A percentile compares a stretch with the other conserved stretches of the same genome.
Evolutionary conservation across 2,113 vertebrate genomes (phyloP).

Genomic region (Nothobranchius furzeri): DNA sequence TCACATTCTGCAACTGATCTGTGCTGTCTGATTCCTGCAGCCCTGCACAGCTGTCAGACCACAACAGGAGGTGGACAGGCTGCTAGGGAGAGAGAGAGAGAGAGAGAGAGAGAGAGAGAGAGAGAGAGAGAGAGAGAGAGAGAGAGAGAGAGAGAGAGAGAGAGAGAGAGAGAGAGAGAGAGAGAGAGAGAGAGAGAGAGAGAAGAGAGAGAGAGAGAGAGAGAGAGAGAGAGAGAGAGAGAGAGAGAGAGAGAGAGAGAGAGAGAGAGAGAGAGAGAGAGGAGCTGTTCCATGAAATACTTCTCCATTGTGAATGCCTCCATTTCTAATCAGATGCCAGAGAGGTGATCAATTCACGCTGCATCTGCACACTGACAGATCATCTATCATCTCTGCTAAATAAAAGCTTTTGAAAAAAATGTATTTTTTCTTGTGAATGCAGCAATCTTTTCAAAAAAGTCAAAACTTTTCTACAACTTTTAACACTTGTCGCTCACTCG

Average conservation of each 20-base stretch:
- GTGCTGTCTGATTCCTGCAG: conserved; percentile 74
- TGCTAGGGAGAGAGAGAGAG: conserved; percentile 14
- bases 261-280: no score
- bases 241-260: no score
- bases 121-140: no score
- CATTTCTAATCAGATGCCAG: conserved; percentile 49
- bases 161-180: not conserved
- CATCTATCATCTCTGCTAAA: conserved; percentile 38
- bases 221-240: conserved; percentile 1
- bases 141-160: no score
- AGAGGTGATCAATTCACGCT: conserved; percentile 41
- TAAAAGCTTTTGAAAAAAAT: conserved; percentile 29
- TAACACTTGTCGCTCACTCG: conserved; percentile 12
- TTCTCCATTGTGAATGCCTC: conserved; percentile 43
- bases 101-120: not conserved
- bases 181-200: not conserved
- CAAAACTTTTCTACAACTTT: conserved; percentile 29
- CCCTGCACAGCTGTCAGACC: conserved; percentile 76
- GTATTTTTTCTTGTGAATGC: conserved; percentile 30
- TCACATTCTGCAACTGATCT: conserved; percentile 78
- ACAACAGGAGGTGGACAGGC: conserved; percentile 44
- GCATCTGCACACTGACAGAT: conserved; percentile 46
- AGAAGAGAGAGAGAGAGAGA: no score
- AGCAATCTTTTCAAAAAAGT: conserved; percentile 11
- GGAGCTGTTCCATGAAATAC: conserved; percentile 39